Evolutionary conservation across 2,113 vertebrate genomes (phyloP).

Genomic region (Vombatus ursinus): DNA sequence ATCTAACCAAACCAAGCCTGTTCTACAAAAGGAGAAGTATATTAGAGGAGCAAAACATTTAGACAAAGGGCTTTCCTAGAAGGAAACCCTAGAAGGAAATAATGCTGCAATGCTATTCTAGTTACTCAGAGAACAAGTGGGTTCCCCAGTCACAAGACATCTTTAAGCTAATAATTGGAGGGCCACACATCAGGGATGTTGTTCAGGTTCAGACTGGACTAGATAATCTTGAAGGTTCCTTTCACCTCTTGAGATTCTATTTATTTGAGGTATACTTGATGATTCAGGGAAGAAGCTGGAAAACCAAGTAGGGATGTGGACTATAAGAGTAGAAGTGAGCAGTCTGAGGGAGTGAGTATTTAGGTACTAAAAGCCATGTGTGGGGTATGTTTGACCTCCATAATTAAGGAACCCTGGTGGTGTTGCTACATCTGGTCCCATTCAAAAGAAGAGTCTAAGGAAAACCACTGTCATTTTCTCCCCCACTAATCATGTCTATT

Average conservation of each 20-base stretch:
- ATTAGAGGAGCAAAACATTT: not conserved
- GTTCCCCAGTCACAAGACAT: not conserved
- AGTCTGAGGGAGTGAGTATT: not conserved
- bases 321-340: not conserved
- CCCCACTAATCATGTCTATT: not conserved
- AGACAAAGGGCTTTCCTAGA: not conserved
- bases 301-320: not conserved
- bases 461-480: not conserved
- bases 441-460: not conserved
- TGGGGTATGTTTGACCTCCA: not conserved
- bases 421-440: not conserved
- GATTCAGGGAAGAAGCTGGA: not conserved
- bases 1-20: not conserved
- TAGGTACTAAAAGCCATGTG: not conserved
- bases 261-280: not conserved
- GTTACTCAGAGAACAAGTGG: not conserved
- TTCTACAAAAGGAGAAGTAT: not conserved
- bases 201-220: not conserved
- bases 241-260: not conserved
- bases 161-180: not conserved
- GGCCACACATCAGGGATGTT: not conserved
- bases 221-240: not conserved
- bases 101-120: not conserved
- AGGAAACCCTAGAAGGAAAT: not conserved
- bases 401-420: not conserved